These are phyloP conservation scores for Phalacrocorax aristotelis DNA, from an alignment of 2,113 vertebrate species.

Conservation along the genomic window DNA sequence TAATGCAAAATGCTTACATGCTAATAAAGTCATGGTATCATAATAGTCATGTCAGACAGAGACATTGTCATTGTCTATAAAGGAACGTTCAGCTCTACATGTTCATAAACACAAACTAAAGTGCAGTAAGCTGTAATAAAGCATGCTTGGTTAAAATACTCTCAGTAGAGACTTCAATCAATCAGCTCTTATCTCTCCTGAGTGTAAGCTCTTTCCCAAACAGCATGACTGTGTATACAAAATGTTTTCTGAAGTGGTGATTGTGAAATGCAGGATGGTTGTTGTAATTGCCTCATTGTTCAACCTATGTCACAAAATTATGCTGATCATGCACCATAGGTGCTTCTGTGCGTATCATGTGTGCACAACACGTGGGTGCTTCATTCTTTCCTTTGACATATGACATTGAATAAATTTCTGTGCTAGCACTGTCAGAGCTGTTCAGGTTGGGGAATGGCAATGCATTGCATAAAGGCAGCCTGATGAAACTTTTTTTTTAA, in stretches of 20 bases:
- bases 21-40: not conserved
- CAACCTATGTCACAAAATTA: slow-evolving; percentile 2
- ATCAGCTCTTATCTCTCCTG: not conserved
- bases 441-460: not conserved
- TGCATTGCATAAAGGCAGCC: not conserved
- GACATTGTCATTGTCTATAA: not conserved
- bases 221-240: not conserved
- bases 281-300: slow-evolving; percentile 4
- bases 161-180: not conserved
- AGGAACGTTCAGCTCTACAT: not conserved
- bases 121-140: not conserved
- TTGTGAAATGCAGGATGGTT: not conserved
- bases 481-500: not conserved
- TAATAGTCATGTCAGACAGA: not conserved
- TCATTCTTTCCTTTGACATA: not conserved
- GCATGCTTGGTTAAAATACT: slow-evolving; percentile 1
- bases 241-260: slow-evolving; percentile 2
- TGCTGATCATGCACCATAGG: not conserved
- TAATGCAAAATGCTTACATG: not conserved
- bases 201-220: not conserved
- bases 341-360: not conserved
- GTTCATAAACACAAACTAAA: not conserved
- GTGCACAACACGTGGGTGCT: not conserved
- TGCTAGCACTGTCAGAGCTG: not conserved
- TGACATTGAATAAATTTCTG: not conserved